Base-by-base conservation (phyloP, 2,888 invertebrate genomes). In the Pharmacophagus antenor region DNA sequence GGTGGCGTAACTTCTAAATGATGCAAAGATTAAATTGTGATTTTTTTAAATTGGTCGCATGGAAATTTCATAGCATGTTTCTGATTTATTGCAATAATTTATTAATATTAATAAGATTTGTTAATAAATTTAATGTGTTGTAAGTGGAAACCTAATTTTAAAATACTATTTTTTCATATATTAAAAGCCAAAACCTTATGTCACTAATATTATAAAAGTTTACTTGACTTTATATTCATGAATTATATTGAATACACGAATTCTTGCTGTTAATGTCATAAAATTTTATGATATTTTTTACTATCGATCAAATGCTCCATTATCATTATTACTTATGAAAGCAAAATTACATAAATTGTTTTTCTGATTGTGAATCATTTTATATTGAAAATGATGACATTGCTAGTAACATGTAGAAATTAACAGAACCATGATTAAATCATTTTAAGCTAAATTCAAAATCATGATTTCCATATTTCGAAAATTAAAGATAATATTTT, bases 41-140 rank as follows among this genome's bases (percentile, higher is more conserved):
- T 49, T 50, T 64, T 63, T 49, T 63, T 56, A 69, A 65, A 68
- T 66, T 56, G 69, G 67, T 66, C 64, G 62, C 62, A 74, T 75
- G 69, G 37, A 61, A 71, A 71, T 70, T 67, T 70, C 67, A 68
- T 71, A 25, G 63, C 54, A 37, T 60, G 47, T 67, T 65, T 54
- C 64, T 60, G 55, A 64, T 63, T 21, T 5, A 15, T 42, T 27
- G 20, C 49, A 41, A 20, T 48, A 31, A 52, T 48, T 27, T 55
- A 50, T 51, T 55, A 51, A 51, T 60, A 55, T 52, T 58, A 44
- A 57, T 50, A 21, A 42, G 42, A 56, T 58, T 58, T 46, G 46
- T 58, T 31, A 58, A n/a, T 21, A 10, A 27, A 21, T 10, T 42
- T 44, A 27, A 7, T 7, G 18, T 37, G 23, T 56, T 37, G 31